Evolutionary conservation across 2,888 invertebrate genomes (phyloP).

Genomic region (Bembecia ichneumoniformis): DNA sequence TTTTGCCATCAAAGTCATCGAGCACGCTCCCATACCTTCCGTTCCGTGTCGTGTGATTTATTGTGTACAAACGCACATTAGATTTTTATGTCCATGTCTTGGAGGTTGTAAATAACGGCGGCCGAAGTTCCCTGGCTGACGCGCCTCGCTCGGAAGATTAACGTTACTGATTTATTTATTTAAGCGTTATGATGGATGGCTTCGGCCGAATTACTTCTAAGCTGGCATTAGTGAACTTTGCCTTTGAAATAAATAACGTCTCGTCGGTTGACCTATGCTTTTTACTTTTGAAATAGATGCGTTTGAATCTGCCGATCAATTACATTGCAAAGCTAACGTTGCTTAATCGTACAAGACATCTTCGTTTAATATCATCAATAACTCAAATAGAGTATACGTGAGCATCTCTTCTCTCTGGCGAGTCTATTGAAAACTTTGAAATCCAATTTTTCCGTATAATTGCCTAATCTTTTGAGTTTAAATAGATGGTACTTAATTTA

Average conservation of each 20-base stretch:
- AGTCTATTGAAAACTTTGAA: slow-evolving; percentile 19
- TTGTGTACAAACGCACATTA: slow-evolving; percentile 45
- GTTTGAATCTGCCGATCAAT: slow-evolving; percentile 5
- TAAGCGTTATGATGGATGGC: slow-evolving; percentile 48
- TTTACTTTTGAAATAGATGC: slow-evolving; percentile 11
- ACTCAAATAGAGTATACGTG: too few species aligned
- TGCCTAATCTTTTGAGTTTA: slow-evolving; percentile 53
- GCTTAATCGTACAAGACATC: not conserved
- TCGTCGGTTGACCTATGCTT: slow-evolving; percentile 18
- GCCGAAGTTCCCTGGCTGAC: slow-evolving; percentile 1
- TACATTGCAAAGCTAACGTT: slow-evolving; percentile 2
- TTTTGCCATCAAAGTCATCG: slow-evolving; percentile 47
- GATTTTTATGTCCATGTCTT: slow-evolving; percentile 58
- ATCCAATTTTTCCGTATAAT: slow-evolving; percentile 53
- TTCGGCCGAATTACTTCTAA: slow-evolving; percentile 14
- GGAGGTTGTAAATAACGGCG: slow-evolving; percentile 55
- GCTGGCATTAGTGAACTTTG: slow-evolving; percentile 16
- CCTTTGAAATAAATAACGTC: slow-evolving; percentile 14
- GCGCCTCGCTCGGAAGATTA: slow-evolving; percentile 21
- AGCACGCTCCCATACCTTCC: slow-evolving; percentile 9
- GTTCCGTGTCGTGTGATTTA: slow-evolving; percentile 33
- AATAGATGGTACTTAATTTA: slow-evolving; percentile 43
- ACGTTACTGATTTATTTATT: slow-evolving; percentile 59
- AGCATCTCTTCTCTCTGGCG: slow-evolving; percentile 7
- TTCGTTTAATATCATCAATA: slow-evolving; percentile 2